Evolutionary conservation across 2,113 vertebrate genomes (phyloP), one percentile per base, ranked within the genome.

Genomic region (Polyodon spathula): DNA sequence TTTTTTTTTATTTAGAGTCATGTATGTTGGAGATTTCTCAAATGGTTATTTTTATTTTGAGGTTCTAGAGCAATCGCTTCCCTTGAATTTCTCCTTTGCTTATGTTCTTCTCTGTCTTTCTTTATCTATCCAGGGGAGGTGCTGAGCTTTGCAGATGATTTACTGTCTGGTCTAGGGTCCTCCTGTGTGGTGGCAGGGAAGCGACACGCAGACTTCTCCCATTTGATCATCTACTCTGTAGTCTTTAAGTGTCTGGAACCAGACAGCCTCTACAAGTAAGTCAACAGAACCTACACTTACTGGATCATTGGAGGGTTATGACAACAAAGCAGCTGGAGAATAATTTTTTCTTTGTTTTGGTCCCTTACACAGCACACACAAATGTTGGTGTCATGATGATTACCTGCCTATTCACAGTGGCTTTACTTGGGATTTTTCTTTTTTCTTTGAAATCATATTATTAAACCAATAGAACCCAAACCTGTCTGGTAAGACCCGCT

Each of bases 181-280:
- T 84, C 93, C n/a, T 99, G 95, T 9, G 90, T 98, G 60, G 89
- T 95, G 64, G 92, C 94, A 4, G 94, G 95, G 38, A 89, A 83
- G 64, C 92, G 90, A 70, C 88, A 77, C 0, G 90, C 86, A 56
- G 94, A 94, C 6, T 77, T 81, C 65, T 84, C 90, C 50, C 92
- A 95, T 64, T 83, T 85, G 65, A 83, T 81, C 70, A 76, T 97
- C 64, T 98, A 97, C 62, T 94, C 95, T 0, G 89, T 97, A 74
- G 93, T 98, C 80, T 98, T 98, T 88, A 98, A 97, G 88, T 99
- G 96, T 79, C 87, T 98, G 88, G 95, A 97, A 70, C 91, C 95
- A 0, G 96, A 99, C 68, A 94, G 93, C 80, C 90, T 99, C 64
- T 98, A 98, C 87, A 99, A 94, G 96, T 99, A 90, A 97, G 88